A percentile compares a stretch with the other conserved stretches of the same genome.
These are phyloP conservation scores for Caenorhabditis latens DNA, from an alignment of 1,140 invertebrate genomes.

Conservation along the genomic window DNA sequence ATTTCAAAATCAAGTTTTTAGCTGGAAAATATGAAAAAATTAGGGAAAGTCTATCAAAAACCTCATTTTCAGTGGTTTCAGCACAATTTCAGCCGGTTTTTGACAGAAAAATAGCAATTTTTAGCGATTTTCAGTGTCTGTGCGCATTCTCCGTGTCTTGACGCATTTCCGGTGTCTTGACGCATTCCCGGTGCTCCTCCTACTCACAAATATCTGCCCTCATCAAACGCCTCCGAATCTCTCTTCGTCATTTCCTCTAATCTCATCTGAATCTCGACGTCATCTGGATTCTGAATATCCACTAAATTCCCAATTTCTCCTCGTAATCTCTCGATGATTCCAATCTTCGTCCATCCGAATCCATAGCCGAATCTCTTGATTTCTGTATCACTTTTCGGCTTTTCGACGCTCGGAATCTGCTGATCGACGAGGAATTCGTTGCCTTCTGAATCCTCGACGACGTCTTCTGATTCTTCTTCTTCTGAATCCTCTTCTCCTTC, in stretches of 20 bases:
- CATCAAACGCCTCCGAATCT: slow-evolving; percentile 54
- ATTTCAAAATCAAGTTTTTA: too few relatives aligned
- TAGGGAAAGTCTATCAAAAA: too few relatives aligned
- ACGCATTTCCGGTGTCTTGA: too few relatives aligned
- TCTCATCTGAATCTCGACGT: slow-evolving; percentile 11
- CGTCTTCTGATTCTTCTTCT: too few relatives aligned
- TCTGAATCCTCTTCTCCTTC: too few relatives aligned
- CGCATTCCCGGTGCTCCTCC: background rate
- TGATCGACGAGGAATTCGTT: slow-evolving; percentile 30
- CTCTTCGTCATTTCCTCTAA: background rate
- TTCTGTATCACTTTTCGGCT: background rate
- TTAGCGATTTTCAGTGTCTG: too few relatives aligned
- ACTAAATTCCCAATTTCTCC: slow-evolving; percentile 57
- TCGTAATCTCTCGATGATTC: slow-evolving; percentile 43
- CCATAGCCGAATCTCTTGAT: slow-evolving; percentile 54
- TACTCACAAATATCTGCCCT: slow-evolving; percentile 49
- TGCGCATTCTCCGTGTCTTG: too few relatives aligned
- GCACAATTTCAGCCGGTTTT: too few relatives aligned
- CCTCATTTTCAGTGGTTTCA: too few relatives aligned
- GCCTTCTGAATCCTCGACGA: slow-evolving; percentile 15
- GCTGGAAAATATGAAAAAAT: too few relatives aligned
- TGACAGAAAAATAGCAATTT: too few relatives aligned
- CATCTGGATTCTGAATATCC: slow-evolving; percentile 58
- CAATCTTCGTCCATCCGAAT: slow-evolving; percentile 60
- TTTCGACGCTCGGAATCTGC: background rate